A percentile compares a stretch with the other conserved stretches of the same genome.
These are phyloP conservation scores for Drosophila takahashii DNA, from an alignment of 1,140 invertebrate species.

Conservation along the genomic window DNA sequence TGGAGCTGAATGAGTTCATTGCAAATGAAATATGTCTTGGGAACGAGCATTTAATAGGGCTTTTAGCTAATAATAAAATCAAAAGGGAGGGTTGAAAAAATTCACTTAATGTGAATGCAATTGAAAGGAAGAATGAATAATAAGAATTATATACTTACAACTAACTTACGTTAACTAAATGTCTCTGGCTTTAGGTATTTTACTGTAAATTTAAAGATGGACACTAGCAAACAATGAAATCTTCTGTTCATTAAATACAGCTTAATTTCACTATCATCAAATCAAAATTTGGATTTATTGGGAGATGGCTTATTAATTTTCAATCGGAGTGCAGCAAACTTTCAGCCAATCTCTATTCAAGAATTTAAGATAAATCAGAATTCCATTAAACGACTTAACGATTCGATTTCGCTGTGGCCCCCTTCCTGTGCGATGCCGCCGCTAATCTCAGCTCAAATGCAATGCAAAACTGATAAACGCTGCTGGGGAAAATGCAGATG, in stretches of 20 bases:
- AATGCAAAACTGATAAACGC: slow-evolving; percentile 77
- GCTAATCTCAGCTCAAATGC: slow-evolving; percentile 78
- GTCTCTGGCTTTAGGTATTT: not conserved
- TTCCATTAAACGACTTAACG: slow-evolving; percentile 53
- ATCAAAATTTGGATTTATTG: not conserved
- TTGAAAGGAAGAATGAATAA: not conserved
- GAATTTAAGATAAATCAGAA: slow-evolving; percentile 59
- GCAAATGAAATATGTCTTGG: slow-evolving; percentile 27
- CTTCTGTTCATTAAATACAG: slow-evolving; percentile 2
- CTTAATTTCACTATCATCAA: not conserved
- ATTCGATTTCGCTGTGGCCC: slow-evolving; percentile 40
- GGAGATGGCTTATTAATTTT: slow-evolving; percentile 64
- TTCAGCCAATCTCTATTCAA: slow-evolving; percentile 7
- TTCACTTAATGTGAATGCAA: not conserved
- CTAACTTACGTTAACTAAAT: not conserved
- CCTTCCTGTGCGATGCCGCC: slow-evolving; percentile 13
- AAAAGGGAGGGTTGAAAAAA: not conserved
- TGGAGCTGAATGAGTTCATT: slow-evolving; percentile 4
- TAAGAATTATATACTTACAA: not conserved
- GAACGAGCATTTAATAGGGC: slow-evolving; percentile 17
- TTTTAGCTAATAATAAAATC: slow-evolving; percentile 16
- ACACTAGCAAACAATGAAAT: not conserved
- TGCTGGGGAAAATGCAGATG: slow-evolving; percentile 25
- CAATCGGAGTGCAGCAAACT: slow-evolving; percentile 47
- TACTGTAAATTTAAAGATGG: not conserved